These are phyloP conservation scores for Linurgus olivaceus DNA, from an alignment of 2,797 vertebrate genomes.

Conservation along the genomic window DNA sequence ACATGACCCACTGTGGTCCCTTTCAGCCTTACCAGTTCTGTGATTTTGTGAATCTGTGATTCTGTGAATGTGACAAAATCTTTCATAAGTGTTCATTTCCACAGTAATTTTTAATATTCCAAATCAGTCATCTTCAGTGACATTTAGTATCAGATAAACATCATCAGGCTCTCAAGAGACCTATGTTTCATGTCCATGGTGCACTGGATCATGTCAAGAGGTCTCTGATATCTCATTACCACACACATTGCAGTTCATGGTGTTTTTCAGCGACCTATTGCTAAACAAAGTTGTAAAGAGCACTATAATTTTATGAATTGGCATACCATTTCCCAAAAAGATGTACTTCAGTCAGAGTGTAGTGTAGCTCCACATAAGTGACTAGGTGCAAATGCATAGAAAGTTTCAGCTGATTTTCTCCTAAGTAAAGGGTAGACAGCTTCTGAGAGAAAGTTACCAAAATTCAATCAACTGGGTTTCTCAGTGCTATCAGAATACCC, in stretches of 20 bases:
- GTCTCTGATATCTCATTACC: not conserved
- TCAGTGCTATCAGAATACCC: not conserved
- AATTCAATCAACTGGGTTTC: not conserved
- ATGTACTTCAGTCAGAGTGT: not conserved
- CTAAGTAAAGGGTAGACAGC: not conserved
- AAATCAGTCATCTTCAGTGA: not conserved
- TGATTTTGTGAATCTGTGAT: not conserved
- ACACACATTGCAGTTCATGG: not conserved
- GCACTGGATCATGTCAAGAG: not conserved
- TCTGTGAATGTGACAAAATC: not conserved
- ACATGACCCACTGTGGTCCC: not conserved
- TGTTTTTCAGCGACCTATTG: not conserved
- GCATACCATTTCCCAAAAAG: not conserved
- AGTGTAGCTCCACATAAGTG: not conserved
- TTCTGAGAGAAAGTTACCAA: not conserved
- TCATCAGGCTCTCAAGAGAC: not conserved
- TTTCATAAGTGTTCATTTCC: not conserved
- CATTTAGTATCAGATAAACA: not conserved
- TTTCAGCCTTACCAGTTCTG: not conserved
- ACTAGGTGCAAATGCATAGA: not conserved
- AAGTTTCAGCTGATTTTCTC: not conserved
- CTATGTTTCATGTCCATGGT: not conserved
- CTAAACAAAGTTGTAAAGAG: not conserved
- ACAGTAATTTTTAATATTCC: not conserved
- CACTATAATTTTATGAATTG: not conserved